A percentile compares a stretch with the other conserved stretches of the same genome.
phyloP scores from a whole-genome alignment of 2,797 vertebrate genomes.

The Knipowitschia caucasica region DNA sequence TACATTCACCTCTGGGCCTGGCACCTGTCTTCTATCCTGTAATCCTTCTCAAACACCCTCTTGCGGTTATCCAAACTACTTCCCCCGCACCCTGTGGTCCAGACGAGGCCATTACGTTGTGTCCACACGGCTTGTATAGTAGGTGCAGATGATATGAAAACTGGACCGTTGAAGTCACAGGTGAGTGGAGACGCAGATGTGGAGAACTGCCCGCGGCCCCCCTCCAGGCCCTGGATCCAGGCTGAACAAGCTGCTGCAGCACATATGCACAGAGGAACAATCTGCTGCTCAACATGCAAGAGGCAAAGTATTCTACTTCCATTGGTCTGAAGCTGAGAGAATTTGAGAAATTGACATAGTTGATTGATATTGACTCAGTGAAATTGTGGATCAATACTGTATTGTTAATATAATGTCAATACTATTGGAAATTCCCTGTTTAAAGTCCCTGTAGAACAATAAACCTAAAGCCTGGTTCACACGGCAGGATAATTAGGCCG shows the following conservation, averaged over 20 bases:
- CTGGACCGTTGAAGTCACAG: constrained; percentile 17
- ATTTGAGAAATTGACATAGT: too few species aligned
- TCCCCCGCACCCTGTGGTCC: neutral
- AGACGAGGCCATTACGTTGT: constrained; percentile 2
- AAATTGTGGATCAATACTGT: too few species aligned
- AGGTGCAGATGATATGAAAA: neutral
- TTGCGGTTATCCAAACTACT: neutral
- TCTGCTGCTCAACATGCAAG: constrained; percentile 38
- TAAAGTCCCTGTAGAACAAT: too few species aligned
- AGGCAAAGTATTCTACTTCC: constrained; percentile 9
- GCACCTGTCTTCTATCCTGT: constrained; percentile 4
- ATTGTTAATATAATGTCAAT: too few species aligned
- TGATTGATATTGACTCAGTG: too few species aligned
- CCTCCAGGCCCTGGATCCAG: constrained; percentile 19
- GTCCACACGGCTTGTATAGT: neutral
- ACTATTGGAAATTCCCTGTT: too few species aligned
- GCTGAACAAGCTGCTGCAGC: constrained; percentile 14
- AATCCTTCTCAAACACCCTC: neutral
- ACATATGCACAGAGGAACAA: constrained; percentile 14
- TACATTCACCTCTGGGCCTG: neutral
- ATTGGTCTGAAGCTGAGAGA: too few species aligned
- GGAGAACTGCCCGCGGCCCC: constrained; percentile 16
- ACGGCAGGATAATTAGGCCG: too few species aligned
- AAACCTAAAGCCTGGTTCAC: too few species aligned
- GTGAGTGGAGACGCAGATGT: constrained; percentile 32